These are phyloP conservation scores for Napeogenes inachia DNA, from an alignment of 2,888 invertebrate genomes.

Conservation along the genomic window DNA sequence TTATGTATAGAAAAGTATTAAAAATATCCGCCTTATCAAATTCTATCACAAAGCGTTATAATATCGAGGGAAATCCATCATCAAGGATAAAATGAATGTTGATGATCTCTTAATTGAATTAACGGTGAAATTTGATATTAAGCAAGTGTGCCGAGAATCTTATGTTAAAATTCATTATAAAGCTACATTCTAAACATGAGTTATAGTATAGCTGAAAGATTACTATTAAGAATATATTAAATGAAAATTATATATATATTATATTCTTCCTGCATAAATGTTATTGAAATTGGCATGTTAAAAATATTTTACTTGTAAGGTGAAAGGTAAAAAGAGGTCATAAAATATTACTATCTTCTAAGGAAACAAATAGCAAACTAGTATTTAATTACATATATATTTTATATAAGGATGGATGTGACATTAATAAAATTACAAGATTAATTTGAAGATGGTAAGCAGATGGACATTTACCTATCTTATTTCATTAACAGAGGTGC, in stretches of 20 bases:
- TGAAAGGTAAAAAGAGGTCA: no score
- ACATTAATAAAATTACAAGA: constrained; percentile 2
- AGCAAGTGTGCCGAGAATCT: constrained; percentile 5
- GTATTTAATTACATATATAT: not conserved
- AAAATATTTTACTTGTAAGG: no score
- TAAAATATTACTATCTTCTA: no score
- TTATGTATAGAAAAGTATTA: no score
- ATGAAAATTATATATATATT: no score
- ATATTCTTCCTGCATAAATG: no score
- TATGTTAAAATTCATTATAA: not conserved
- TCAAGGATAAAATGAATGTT: constrained; percentile 20
- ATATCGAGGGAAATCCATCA: constrained; percentile 14
- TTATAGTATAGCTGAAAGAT: no score
- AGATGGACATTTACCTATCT: constrained; percentile 22
- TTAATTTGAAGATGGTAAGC: not conserved
- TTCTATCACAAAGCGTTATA: constrained; percentile 11
- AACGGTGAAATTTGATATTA: constrained; percentile 20
- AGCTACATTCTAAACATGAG: not conserved
- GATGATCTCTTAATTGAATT: constrained; percentile 23
- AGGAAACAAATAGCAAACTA: no score
- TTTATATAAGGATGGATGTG: not conserved
- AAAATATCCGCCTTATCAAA: not conserved
- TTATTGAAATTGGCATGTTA: no score
- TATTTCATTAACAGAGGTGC: constrained; percentile 26
- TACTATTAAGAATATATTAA: no score